Evolutionary conservation across 1,140 invertebrate species (phyloP).

Genomic region (Lordiphosa stackelbergi): DNA sequence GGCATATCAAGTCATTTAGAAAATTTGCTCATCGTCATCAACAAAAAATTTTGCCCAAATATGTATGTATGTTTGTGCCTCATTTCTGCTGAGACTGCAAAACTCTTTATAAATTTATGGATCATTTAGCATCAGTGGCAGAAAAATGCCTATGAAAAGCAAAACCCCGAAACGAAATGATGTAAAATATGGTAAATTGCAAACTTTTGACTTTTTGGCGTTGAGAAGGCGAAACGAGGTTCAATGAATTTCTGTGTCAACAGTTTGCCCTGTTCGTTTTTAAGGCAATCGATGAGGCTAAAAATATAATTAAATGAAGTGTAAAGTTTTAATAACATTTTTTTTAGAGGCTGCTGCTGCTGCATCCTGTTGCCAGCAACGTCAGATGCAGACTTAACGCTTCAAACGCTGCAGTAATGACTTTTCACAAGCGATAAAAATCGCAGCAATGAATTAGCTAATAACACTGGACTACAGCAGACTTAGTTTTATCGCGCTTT

Average conservation of each 20-base stretch:
- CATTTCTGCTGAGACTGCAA: slow-evolving; percentile 27
- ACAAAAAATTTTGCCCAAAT: slow-evolving; percentile 17
- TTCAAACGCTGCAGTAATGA: slow-evolving; percentile 29
- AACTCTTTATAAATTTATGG: slow-evolving; percentile 42
- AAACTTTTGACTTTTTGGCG: slow-evolving; percentile 38
- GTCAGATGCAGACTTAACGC: slow-evolving; percentile 19
- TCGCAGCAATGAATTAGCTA: slow-evolving; percentile 8
- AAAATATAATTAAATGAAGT: slow-evolving; percentile 40
- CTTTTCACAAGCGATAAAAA: slow-evolving; percentile 18
- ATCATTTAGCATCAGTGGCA: slow-evolving; percentile 49
- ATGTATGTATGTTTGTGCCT: slow-evolving; percentile 18
- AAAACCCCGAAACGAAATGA: slow-evolving; percentile 21
- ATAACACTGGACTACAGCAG: slow-evolving; percentile 9
- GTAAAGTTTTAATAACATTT: slow-evolving; percentile 40
- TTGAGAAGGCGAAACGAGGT: slow-evolving; percentile 44
- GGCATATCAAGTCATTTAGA: neutral
- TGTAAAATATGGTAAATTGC: slow-evolving; percentile 36
- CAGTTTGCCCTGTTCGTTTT: slow-evolving; percentile 47
- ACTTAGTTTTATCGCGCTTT: neutral
- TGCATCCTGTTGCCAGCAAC: neutral
- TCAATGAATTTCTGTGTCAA: slow-evolving; percentile 71
- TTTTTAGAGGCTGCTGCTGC: slow-evolving; percentile 2
- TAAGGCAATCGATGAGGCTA: slow-evolving; percentile 42
- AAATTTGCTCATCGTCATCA: slow-evolving; percentile 4
- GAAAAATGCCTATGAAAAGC: slow-evolving; percentile 12